Percentiles rank a stretch among this genome's conserved stretches.
Conservation (phyloP, 2,888 invertebrate species). For the Campoplex nolae region DNA sequence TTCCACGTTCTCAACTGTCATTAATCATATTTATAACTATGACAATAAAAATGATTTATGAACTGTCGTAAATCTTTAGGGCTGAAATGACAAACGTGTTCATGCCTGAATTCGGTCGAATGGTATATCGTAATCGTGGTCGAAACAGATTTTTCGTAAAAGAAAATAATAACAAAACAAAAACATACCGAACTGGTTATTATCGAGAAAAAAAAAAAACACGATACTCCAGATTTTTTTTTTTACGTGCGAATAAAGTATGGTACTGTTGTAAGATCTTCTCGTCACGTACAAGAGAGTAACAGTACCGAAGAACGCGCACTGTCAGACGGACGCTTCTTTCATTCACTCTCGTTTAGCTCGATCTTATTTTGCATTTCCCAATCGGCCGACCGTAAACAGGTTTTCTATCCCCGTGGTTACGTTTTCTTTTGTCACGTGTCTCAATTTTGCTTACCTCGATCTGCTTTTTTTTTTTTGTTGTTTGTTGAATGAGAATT, state of each 20-base stretch:
- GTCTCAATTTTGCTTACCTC: slow-evolving; percentile 74
- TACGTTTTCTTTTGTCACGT: slow-evolving; percentile 29
- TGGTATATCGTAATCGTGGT: not conserved
- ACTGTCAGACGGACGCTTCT: slow-evolving; percentile 44
- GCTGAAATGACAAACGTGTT: not conserved
- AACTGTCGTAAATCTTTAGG: not conserved
- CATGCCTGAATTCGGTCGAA: not conserved
- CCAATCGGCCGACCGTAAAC: slow-evolving; percentile 25
- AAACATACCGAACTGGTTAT: slow-evolving; percentile 6
- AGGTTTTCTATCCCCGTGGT: slow-evolving; percentile 10
- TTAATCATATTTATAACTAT: not conserved
- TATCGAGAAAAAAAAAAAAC: not conserved
- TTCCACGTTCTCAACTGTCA: not conserved
- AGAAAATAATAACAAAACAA: not conserved
- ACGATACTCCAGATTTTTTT: slow-evolving; percentile 15
- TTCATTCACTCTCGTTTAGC: slow-evolving; percentile 7
- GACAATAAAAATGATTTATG: not conserved
- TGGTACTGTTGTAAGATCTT: not conserved
- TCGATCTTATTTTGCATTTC: not conserved
- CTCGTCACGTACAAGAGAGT: slow-evolving; percentile 26
- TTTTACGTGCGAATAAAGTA: not conserved
- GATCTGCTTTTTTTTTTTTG: slow-evolving; percentile 49
- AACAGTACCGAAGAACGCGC: slow-evolving; percentile 20
- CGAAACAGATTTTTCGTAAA: not conserved
- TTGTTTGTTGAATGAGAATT: slow-evolving; percentile 69